phyloP scores from a whole-genome alignment of 1,140 invertebrate genomes.

The Ladona fulva region DNA sequence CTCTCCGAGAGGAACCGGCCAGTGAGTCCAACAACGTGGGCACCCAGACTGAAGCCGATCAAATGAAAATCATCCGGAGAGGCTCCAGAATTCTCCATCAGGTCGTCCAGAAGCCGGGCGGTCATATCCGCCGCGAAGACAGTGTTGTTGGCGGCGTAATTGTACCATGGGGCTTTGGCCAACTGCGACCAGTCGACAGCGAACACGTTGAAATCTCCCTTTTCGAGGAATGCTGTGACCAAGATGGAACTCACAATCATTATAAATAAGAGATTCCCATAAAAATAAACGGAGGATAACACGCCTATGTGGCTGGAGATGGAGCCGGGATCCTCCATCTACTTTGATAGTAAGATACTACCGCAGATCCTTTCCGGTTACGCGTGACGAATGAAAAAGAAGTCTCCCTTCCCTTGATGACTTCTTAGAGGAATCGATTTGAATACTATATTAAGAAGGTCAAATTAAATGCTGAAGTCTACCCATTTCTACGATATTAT shows the following conservation, averaged over 20 bases:
- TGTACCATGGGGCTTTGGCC: neutral
- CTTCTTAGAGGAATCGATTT: too few species aligned
- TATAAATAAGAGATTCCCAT: neutral
- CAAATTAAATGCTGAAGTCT: too few species aligned
- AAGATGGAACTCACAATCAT: neutral
- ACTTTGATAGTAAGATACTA: too few species aligned
- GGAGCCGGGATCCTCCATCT: too few species aligned
- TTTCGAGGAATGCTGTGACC: neutral
- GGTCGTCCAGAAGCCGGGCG: neutral
- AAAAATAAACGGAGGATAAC: neutral
- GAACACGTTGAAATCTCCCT: constrained; percentile 9
- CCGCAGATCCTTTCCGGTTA: too few species aligned
- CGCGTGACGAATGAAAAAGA: too few species aligned
- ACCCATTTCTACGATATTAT: too few species aligned
- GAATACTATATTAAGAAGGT: too few species aligned
- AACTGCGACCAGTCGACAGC: constrained; percentile 8
- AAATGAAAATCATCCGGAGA: constrained; percentile 17
- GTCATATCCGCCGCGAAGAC: neutral
- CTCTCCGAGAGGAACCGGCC: neutral
- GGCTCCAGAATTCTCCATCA: neutral
- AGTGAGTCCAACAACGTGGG: constrained; percentile 22
- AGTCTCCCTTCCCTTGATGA: too few species aligned
- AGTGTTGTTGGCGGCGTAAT: neutral
- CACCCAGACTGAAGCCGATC: constrained; percentile 22
- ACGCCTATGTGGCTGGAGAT: too few species aligned